Percentiles rank a stretch among this genome's conserved stretches.
phyloP scores from a whole-genome alignment of 2,797 vertebrate species.

The Characodon lateralis region DNA sequence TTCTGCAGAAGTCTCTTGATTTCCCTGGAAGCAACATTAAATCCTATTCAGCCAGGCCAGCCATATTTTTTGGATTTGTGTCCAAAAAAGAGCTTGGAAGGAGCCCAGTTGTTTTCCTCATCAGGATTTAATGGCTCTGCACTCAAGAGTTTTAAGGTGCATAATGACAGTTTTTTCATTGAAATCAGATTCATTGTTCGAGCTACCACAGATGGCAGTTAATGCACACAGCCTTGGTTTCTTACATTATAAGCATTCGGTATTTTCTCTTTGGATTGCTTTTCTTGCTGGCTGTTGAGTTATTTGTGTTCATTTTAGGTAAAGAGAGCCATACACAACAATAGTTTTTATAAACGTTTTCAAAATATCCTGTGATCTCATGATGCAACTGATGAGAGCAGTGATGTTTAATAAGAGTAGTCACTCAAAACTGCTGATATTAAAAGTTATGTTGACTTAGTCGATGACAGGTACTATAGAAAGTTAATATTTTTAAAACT shows the following conservation, averaged over 20 bases:
- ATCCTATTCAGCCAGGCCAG: conserved; percentile 60
- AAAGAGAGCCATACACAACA: conserved; percentile 34
- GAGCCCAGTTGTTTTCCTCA: conserved; percentile 57
- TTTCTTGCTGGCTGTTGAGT: conserved; percentile 38
- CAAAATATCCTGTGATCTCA: conserved; percentile 28
- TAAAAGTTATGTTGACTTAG: background rate
- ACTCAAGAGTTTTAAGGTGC: conserved; percentile 58
- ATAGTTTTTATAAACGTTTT: conserved; percentile 17
- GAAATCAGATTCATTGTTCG: conserved; percentile 59
- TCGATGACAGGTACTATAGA: background rate
- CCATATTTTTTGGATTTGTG: conserved; percentile 61
- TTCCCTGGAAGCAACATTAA: conserved; percentile 71
- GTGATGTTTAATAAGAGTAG: background rate
- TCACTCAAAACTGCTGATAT: background rate
- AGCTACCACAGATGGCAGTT: conserved; percentile 62
- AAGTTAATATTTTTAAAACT: no score
- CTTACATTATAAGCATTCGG: conserved; percentile 29
- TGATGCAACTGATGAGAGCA: background rate
- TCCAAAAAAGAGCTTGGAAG: conserved; percentile 68
- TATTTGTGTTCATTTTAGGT: conserved; percentile 43
- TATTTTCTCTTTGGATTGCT: conserved; percentile 26
- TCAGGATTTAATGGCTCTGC: conserved; percentile 55
- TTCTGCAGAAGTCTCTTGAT: conserved; percentile 62
- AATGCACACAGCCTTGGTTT: conserved; percentile 42
- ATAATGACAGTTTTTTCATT: conserved; percentile 66